Base-by-base conservation (phyloP, 1,140 invertebrate species). In the Cyphomyrmex costatus region DNA sequence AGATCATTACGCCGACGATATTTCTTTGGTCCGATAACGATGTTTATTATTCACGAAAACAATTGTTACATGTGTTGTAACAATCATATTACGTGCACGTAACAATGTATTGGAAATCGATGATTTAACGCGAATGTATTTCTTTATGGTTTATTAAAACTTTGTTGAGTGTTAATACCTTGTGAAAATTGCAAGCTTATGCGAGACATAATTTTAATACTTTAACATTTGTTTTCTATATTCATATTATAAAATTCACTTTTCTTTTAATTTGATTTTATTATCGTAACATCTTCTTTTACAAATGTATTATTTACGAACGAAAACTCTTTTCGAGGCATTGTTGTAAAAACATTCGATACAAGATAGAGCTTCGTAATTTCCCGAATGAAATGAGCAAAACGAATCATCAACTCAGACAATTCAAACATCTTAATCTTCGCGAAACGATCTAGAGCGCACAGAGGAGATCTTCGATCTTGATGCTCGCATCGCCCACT, bases 401-500 rank as follows among this genome's bases (percentile, higher is more conserved):
- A 53, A 24, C 79, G 66, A 71, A 58, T 71, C 65, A 24, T 58
- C 33, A 36, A 7, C 51, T n/a, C 30, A 33, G 65, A 71, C 66
- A 74, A 82, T 46, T 42, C 66, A 12, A 46, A 24, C 53, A 42
- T 83, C 61, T 65, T 83, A 83, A 60, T 83, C 68, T 74, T 60
- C 53, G 79, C 36, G 53, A 49, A 60, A 74, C 68, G 68, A 83
- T 74, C 65, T 46, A 16, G 65, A 68, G 42, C 36, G 65, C 65
- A 27, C 36, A 46, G 65, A 68, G 36, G n/a, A 24, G 65, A 68
- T 68, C 53, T 74, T 83, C 79, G 79, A 83, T 83, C 79, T 61
- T 73, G 79, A 60, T 60, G 30, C 66, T 46, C 53, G 27, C 61
- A 65, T 79, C 76, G 65, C 49, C 19, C 19, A 21, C 53, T 73